phyloP scores from a whole-genome alignment of 2,888 invertebrate genomes.

The Uloborus plumipes region DNA sequence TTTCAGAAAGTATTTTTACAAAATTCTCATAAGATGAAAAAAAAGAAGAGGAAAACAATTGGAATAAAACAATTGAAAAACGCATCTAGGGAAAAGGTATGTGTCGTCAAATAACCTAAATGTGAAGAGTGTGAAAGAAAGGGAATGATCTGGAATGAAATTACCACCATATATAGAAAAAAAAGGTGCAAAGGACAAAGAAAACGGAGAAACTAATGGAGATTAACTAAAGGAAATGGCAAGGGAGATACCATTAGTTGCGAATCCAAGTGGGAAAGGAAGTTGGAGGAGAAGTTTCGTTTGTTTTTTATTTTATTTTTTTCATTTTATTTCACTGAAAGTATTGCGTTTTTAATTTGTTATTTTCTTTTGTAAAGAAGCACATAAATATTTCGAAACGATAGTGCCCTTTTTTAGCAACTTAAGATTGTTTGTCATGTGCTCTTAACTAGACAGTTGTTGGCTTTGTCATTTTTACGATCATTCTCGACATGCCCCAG shows the following conservation, averaged over 20 bases:
- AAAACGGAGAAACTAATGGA: constrained; percentile 56
- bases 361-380: too few relatives aligned
- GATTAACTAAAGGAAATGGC: constrained; percentile 61
- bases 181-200: constrained; percentile 49
- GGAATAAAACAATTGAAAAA: too few relatives aligned
- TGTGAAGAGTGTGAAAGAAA: constrained; percentile 17
- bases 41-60: too few relatives aligned
- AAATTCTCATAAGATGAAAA: too few relatives aligned
- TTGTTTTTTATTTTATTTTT: constrained; percentile 20
- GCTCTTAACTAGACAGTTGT: too few relatives aligned
- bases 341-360: too few relatives aligned
- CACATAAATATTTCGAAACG: too few relatives aligned
- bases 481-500: too few relatives aligned
- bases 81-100: background rate
- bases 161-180: constrained; percentile 29
- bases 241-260: constrained; percentile 60
- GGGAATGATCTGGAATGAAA: constrained; percentile 57
- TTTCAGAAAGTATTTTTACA: too few relatives aligned
- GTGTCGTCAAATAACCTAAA: constrained; percentile 51
- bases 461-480: too few relatives aligned
- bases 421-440: too few relatives aligned
- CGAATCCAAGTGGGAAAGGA: constrained; percentile 57
- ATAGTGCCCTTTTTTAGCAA: too few relatives aligned
- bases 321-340: background rate
- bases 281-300: constrained; percentile 34